A percentile compares a stretch with the other conserved stretches of the same genome.
phyloP scores from a whole-genome alignment of 2,888 invertebrate genomes.

The Pachymerium ferrugineum region DNA sequence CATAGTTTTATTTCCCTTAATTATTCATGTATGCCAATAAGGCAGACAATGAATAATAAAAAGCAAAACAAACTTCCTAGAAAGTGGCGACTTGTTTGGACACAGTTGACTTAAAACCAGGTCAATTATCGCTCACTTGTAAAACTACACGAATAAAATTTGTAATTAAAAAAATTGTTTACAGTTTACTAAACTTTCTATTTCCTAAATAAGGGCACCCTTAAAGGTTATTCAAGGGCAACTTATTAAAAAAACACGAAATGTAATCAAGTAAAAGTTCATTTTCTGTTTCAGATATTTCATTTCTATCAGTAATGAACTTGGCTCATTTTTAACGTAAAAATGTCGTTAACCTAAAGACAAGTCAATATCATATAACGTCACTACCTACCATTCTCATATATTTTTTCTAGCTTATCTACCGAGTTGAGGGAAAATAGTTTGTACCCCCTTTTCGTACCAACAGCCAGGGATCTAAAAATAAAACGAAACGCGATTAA shows the following conservation, averaged over 20 bases:
- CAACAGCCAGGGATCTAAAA: slow-evolving; percentile 64
- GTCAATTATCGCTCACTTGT: too few relatives aligned
- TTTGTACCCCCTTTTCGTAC: slow-evolving; percentile 83
- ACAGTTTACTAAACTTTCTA: too few relatives aligned
- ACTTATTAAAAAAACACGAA: neutral
- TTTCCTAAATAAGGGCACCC: too few relatives aligned
- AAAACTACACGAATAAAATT: too few relatives aligned
- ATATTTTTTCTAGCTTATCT: slow-evolving; percentile 82
- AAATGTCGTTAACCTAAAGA: neutral
- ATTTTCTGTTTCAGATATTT: neutral
- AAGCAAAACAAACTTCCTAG: too few relatives aligned
- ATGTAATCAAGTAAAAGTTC: neutral
- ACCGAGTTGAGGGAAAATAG: slow-evolving; percentile 71
- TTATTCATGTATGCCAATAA: too few relatives aligned
- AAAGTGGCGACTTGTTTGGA: too few relatives aligned
- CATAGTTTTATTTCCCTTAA: too few relatives aligned
- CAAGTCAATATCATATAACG: neutral
- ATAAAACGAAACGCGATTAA: neutral
- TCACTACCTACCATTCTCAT: slow-evolving; percentile 64
- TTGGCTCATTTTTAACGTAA: neutral
- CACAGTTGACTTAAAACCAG: too few relatives aligned
- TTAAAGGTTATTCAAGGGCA: too few relatives aligned
- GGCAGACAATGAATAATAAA: too few relatives aligned
- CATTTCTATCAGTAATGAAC: neutral
- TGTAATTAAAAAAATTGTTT: too few relatives aligned